Base-by-base conservation (phyloP, 2,888 invertebrate species). In the Cantharis lateralis region DNA sequence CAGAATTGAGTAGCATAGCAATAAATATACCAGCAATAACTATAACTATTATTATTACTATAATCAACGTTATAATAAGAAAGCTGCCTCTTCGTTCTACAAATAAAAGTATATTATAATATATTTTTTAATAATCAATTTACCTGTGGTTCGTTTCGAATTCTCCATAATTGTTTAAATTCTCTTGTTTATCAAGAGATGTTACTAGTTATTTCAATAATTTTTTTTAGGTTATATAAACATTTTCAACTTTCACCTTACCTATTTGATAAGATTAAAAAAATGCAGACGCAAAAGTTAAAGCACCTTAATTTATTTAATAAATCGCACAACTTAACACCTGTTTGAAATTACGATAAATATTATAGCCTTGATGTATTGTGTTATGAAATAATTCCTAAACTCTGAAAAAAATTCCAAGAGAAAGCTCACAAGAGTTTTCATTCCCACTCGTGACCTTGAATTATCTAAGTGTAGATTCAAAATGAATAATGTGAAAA, bases 61-160 rank as follows among this genome's bases (percentile, higher is more conserved):
- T 82, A 26, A 82, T 81, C 62, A 84, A 72, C n/a, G 83, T 82
- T 69, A 85, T 79, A 62, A 84, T 80, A 26, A 83, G 80, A 13
- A 84, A 79, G 48, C 84, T 83, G 68, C 82, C 82, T 73, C 82
- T 79, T 66, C 83, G 75, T 75, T 83, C 83, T 82, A 76, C 48
- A 48, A 48, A 48, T n/a, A 48, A 48, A 48, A 48, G 7, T n/a
- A 9, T 32, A 15, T 18, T 24, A 20, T 18, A 48, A 69, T 2
- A 24, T 18, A 76, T 20, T 69, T 26, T 15, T n/a, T 64, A 32
- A 15, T 62, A 48, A 28, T 20, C 28, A 18, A 32, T 72, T 61
- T 68, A 77, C 77, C 77, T 77, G 77, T 77, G 15, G 18, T 73
- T 20, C 77, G 70, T 63, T 77, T 77, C 4, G 73, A 62, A 66